Evolutionary conservation across 1,140 invertebrate species (phyloP).

Genomic region (Cyclargus thomasi): DNA sequence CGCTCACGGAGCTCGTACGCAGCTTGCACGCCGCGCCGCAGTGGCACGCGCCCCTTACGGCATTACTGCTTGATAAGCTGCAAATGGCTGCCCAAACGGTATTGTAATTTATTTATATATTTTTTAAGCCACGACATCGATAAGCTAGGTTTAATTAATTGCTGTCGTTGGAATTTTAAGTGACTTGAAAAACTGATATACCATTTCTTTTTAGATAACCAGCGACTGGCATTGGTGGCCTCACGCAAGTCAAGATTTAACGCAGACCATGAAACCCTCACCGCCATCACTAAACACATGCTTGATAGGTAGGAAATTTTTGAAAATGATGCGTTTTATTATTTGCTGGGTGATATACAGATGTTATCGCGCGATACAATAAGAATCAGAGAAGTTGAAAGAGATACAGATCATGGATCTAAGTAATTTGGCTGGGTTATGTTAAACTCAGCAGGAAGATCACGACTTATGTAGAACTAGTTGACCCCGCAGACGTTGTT

Average conservation of each 20-base stretch:
- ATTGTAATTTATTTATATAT: slow-evolving; percentile 2
- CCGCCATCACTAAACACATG: slow-evolving; percentile 55
- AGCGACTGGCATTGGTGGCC: slow-evolving; percentile 68
- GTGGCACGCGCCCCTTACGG: slow-evolving; percentile 55
- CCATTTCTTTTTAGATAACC: slow-evolving; percentile 39
- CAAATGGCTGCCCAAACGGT: slow-evolving; percentile 61
- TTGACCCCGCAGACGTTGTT: too few relatives aligned
- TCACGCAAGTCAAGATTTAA: slow-evolving; percentile 59
- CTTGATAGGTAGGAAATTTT: slow-evolving; percentile 53
- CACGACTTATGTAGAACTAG: too few relatives aligned
- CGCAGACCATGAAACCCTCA: slow-evolving; percentile 51
- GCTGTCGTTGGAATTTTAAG: too few relatives aligned
- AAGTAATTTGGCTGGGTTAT: too few relatives aligned
- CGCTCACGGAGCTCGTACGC: slow-evolving; percentile 48
- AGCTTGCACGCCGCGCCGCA: slow-evolving; percentile 51
- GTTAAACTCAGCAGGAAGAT: too few relatives aligned
- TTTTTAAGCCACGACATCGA: too few relatives aligned
- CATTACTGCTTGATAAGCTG: slow-evolving; percentile 53
- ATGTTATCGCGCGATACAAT: too few relatives aligned
- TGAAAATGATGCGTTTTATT: not conserved
- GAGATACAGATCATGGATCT: too few relatives aligned
- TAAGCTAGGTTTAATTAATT: too few relatives aligned
- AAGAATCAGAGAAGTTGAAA: too few relatives aligned
- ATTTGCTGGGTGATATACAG: too few relatives aligned
- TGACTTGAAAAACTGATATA: too few relatives aligned